Evolutionary conservation across 2,113 vertebrate species (phyloP), one percentile per base, ranked within the genome.

Genomic region (Ellobius talpinus): DNA sequence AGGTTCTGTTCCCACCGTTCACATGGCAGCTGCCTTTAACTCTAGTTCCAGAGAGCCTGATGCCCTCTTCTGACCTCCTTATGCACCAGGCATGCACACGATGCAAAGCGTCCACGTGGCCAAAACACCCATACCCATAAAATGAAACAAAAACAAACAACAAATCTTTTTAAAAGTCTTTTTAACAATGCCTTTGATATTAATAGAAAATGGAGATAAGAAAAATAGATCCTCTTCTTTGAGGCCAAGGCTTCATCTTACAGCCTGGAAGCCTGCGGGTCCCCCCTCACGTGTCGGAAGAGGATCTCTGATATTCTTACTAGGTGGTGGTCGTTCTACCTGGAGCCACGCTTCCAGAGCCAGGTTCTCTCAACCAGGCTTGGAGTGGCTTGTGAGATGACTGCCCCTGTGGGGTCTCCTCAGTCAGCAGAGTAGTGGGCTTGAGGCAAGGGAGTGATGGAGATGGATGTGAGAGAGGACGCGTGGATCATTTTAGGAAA

Each of bases 161-260:
- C 39, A 63, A 7, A 72, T 29, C 7, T 39, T 61, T 82, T 52
- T 16, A 52, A 36, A 58, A 42, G 12, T 9, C 24, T 61, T 82
- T 39, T 55, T 39, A 1, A 58, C 92, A 74, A 89, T 68, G 81
- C 31, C 7, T 3, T 31, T 63, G 36, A 79, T 77, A 45, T 45
- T 66, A 97, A 74, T 24, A 90, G 74, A 92, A 39, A 88, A 79
- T n/a, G 13, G 31, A 16, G 21, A 4, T 5, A 55, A 93, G 61
- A n/a, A 93, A 93, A 92, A 91, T 36, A 39, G 45, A 45, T 4
- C 78, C 21, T 95, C 19, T 86, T 70, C 50, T 66, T 86, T 92
- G 77, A 89, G 66, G 61, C 9, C 1, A 24, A 87, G 73, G 3
- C 42, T 33, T 87, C 9, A 58, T 79, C 33, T 58, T 13, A 42